Conservation (phyloP, 1,140 invertebrate species). For the Sycophila sp. region DNA sequence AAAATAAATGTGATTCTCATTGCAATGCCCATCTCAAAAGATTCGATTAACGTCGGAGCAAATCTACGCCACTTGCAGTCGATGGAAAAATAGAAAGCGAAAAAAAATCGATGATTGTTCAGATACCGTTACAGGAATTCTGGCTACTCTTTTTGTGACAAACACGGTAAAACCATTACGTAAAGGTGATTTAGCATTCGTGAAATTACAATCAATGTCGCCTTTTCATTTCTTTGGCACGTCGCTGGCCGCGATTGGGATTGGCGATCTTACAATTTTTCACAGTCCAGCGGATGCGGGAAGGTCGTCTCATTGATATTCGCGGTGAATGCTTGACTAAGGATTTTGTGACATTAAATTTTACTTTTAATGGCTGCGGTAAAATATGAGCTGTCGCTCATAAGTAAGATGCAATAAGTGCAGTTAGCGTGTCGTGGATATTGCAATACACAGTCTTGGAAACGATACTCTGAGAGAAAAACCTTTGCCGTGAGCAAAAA, state of each 20-base stretch:
- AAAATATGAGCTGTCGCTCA: too few species aligned
- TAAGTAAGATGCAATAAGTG: too few species aligned
- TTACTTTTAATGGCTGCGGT: neutral
- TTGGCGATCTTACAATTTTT: constrained; percentile 13
- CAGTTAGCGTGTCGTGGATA: too few species aligned
- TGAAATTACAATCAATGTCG: neutral
- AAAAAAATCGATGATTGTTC: neutral
- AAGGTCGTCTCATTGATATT: neutral
- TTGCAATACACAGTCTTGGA: too few species aligned
- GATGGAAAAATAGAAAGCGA: neutral
- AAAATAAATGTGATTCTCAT: too few species aligned
- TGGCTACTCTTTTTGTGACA: neutral
- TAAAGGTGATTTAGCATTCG: constrained; percentile 1
- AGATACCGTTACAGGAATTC: neutral
- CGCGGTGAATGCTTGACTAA: too few species aligned
- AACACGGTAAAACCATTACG: neutral
- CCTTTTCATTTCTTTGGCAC: neutral
- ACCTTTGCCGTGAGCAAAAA: too few species aligned
- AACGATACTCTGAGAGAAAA: too few species aligned
- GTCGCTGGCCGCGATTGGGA: neutral
- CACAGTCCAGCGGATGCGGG: constrained; percentile 3
- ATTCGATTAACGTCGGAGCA: too few species aligned
- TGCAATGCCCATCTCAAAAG: too few species aligned
- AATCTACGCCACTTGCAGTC: too few species aligned
- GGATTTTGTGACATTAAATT: neutral